A percentile compares a stretch with the other conserved stretches of the same genome.
Evolutionary conservation across 2,888 invertebrate species (phyloP).

Genomic region (Drosophila neonasuta): DNA sequence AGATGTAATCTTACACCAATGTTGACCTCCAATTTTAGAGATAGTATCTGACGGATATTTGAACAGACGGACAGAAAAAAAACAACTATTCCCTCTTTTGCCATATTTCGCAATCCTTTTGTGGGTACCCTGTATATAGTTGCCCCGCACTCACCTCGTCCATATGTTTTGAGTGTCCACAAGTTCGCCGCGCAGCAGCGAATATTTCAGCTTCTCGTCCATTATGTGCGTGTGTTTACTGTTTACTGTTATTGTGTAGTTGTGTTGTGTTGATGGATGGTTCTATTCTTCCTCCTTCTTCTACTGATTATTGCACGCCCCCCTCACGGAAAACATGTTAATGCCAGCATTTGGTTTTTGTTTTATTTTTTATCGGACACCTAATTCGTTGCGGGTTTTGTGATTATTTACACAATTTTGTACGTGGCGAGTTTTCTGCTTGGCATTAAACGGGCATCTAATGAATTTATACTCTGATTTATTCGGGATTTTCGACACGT

Average conservation of each 20-base stretch:
- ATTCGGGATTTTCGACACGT: not conserved
- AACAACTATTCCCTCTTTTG: too few species aligned
- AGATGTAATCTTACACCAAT: too few species aligned
- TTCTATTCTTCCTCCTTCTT: constrained; percentile 17
- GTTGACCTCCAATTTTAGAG: too few species aligned
- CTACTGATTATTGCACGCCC: constrained; percentile 26
- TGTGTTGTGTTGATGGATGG: constrained; percentile 23
- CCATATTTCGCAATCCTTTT: too few species aligned
- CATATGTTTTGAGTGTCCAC: constrained; percentile 82
- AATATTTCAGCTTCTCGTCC: constrained; percentile 82
- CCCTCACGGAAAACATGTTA: constrained; percentile 38
- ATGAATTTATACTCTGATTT: not conserved
- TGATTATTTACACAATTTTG: constrained; percentile 31
- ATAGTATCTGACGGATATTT: too few species aligned
- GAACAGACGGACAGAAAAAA: too few species aligned
- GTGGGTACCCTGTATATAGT: too few species aligned
- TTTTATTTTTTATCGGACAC: constrained; percentile 8
- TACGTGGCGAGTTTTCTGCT: constrained; percentile 59
- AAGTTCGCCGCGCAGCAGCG: constrained; percentile 81
- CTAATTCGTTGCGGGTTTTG: constrained; percentile 19
- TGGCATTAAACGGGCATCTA: constrained; percentile 43
- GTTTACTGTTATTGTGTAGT: not conserved
- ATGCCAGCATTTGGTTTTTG: constrained; percentile 36
- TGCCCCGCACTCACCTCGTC: constrained; percentile 75
- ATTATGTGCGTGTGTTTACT: constrained; percentile 50